Evolutionary conservation across 2,113 vertebrate genomes (phyloP), one percentile per base, ranked within the genome.

Genomic region (Colius striatus): DNA sequence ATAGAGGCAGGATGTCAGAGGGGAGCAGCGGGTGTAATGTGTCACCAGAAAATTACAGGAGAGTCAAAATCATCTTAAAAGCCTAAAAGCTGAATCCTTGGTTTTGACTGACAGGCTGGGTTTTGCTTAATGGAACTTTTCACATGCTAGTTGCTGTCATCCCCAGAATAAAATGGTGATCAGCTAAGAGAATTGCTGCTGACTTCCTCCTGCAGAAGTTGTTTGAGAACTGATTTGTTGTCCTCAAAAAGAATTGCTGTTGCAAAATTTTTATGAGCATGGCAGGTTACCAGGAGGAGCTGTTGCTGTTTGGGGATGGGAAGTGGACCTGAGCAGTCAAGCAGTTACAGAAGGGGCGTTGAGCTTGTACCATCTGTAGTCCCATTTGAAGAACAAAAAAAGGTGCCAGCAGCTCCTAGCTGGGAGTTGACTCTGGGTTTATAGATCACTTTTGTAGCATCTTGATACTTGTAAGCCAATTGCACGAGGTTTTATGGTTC

Each of bases 201-300:
- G 25, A 30, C n/a, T 76, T 54, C 34, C 25, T 76, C 76, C 30
- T 34, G n/a, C 48, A 34, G 25, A 41, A 62, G 63, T 15, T 30
- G 11, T 30, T 41, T 70, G 55, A 65, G 67, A 70, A 41, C 54
- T n/a, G 27, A 20, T 23, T 29, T n/a, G 30, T 48, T 16, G 23
- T 51, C 53, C 62, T 68, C n/a, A 13, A 30, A 62, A 62, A 76
- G 20, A 55, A 11, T 48, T 41, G 21, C 27, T 60, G 2, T 16
- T 13, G 38, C 38, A 68, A 53, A 53, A 32, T 16, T 66, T 53
- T 67, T 43, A 16, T 1, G 1, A 30, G 26, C 0, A 0, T 5
- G 15, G 5, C 32, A 38, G 70, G 38, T 51, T 66, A 10, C 25
- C 19, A 50, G 50, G 34, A 57, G 58, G 43, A 74, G 6, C 54